These are phyloP conservation scores for Drosophila quinaria DNA, from an alignment of 2,888 invertebrate species.

Conservation along the genomic window DNA sequence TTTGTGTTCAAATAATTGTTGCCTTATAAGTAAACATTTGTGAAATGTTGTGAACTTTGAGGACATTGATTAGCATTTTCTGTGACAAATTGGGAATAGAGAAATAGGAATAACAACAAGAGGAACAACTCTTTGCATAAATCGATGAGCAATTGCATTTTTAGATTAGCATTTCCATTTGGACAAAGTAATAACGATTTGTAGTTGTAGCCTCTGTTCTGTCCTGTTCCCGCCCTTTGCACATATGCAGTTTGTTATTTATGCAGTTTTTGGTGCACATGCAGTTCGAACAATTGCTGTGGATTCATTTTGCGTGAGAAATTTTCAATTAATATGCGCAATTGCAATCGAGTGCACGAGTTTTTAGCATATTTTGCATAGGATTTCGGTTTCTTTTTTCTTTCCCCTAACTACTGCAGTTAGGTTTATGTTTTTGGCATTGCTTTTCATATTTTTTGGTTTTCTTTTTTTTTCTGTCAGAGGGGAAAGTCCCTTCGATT, in stretches of 20 bases:
- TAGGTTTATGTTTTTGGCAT: slow-evolving; percentile 61
- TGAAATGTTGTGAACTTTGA: slow-evolving; percentile 12
- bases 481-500: slow-evolving; percentile 37
- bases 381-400: slow-evolving; percentile 18
- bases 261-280: slow-evolving; percentile 51
- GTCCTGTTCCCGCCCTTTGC: neutral
- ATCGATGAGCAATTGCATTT: slow-evolving; percentile 57
- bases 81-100: neutral
- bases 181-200: slow-evolving; percentile 66
- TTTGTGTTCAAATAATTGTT: slow-evolving; percentile 10
- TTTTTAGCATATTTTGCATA: slow-evolving; percentile 71
- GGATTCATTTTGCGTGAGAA: slow-evolving; percentile 74
- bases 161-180: slow-evolving; percentile 69
- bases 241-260: slow-evolving; percentile 38
- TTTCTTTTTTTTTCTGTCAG: slow-evolving; percentile 9
- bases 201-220: slow-evolving; percentile 12
- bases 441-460: slow-evolving; percentile 15
- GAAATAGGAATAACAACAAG: neutral
- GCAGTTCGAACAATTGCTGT: slow-evolving; percentile 57
- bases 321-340: slow-evolving; percentile 82
- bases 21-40: slow-evolving; percentile 16
- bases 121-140: slow-evolving; percentile 45
- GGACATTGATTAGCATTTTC: slow-evolving; percentile 37
- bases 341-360: slow-evolving; percentile 66
- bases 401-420: slow-evolving; percentile 22